Evolutionary conservation across 2,797 vertebrate genomes (phyloP).

Genomic region (Semaprochilodus insignis): DNA sequence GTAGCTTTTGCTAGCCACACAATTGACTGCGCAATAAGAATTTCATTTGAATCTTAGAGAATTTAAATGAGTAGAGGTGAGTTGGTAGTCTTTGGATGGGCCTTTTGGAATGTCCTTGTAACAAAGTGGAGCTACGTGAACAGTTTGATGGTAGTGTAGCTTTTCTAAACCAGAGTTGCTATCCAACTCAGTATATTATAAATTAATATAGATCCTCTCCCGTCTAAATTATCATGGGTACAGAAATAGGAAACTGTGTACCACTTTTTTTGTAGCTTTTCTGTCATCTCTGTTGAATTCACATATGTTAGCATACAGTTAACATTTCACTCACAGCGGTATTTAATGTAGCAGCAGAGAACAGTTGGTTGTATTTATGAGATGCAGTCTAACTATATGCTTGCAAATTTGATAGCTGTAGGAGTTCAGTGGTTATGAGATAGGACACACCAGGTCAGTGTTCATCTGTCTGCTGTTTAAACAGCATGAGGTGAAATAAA

Average conservation of each 20-base stretch:
- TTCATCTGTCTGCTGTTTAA: neutral
- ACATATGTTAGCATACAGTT: neutral
- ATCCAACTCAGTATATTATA: neutral
- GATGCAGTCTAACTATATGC: neutral
- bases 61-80: neutral
- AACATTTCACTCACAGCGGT: neutral
- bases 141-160: neutral
- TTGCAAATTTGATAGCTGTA: neutral
- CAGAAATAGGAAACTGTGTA: too few species aligned
- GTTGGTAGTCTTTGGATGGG: neutral
- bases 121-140: neutral
- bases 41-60: neutral
- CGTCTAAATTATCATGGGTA: too few species aligned
- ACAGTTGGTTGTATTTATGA: too few species aligned
- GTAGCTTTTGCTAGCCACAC: neutral
- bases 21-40: neutral
- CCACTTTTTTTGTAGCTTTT: neutral
- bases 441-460: neutral
- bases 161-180: neutral
- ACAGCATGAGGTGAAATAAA: neutral
- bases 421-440: neutral
- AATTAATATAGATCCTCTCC: neutral
- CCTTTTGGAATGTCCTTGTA: neutral
- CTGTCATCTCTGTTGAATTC: neutral
- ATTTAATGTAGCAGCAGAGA: neutral